Evolutionary conservation across 1,140 invertebrate genomes (phyloP), one percentile per base, ranked within the genome.

Genomic region (Diorhabda carinulata): DNA sequence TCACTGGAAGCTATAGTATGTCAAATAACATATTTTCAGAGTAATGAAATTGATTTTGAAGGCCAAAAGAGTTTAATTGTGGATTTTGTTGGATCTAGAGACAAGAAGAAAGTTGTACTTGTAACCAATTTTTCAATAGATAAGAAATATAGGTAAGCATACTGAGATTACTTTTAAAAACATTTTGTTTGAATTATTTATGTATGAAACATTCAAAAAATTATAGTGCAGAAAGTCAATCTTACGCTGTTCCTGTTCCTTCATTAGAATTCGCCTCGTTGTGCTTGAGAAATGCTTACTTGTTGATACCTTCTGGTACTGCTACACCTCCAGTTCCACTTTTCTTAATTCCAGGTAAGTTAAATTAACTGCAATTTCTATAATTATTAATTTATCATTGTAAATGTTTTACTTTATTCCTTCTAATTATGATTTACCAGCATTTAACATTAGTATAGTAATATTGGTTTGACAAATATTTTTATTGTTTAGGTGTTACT

Each of bases 231-330:
- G 86, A 91, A 72, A 86, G 87, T 57, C 86, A 91, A 75, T 91
- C 90, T 0, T 90, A 88, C 78, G 92, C 92, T 2, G 91, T 95
- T 68, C 94, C 94, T 60, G 89, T 92, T 57, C 85, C 94, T 3
- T 94, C 91, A n/a, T 81, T 98, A 60, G 93, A 96, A 81, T 98
- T 97, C 86, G 94, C 91, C 7, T 88, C 89, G 7, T 78, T 97
- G 4, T 97, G 95, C 81, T 78, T 98, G 58, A 88, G 91, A 72
- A 98, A 97, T 84, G 93, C 95, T 9, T 81, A 93, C 8, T 85
- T 87, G 60, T 78, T 94, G 61, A 74, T 89, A 60, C 83, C 84
- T 57, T 78, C 77, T 3, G 76, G 78, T 59, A 72, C 72, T n/a
- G 68, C 64, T 10, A 44, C 74, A n/a, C 74, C 78, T 8, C 74